These are phyloP conservation scores for Panonychus citri DNA, from an alignment of 1,140 invertebrate genomes.

Conservation along the genomic window DNA sequence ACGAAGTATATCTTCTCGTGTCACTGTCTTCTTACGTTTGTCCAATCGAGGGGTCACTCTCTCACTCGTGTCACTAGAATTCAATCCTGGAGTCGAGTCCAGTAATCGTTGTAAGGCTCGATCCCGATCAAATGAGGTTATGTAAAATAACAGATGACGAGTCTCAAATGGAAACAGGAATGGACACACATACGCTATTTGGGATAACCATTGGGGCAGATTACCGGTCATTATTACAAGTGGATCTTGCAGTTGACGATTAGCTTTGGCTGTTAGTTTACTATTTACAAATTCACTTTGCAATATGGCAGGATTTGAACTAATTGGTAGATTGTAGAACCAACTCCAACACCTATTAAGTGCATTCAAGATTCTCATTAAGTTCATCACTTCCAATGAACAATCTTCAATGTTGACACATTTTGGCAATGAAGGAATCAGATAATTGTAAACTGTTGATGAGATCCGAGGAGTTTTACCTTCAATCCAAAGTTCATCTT, in stretches of 20 bases:
- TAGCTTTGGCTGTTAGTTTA: constrained; percentile 77
- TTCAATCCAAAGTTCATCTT: constrained; percentile 58
- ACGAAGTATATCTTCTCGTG: constrained; percentile 71
- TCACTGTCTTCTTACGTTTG: constrained; percentile 59
- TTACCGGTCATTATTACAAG: constrained; percentile 94
- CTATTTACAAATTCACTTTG: constrained; percentile 40
- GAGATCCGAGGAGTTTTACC: constrained; percentile 40
- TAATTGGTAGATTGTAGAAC: constrained; percentile 32
- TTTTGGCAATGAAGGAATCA: constrained; percentile 40
- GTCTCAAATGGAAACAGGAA: constrained; percentile 94
- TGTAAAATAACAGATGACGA: constrained; percentile 78
- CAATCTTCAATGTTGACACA: constrained; percentile 62
- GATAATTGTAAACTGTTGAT: constrained; percentile 43
- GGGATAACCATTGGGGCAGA: constrained; percentile 76
- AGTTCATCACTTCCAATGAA: constrained; percentile 62
- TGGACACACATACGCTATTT: constrained; percentile 73
- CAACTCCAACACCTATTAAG: constrained; percentile 76
- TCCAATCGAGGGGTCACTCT: constrained; percentile 77
- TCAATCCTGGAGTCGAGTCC: constrained; percentile 60
- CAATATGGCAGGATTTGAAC: constrained; percentile 18
- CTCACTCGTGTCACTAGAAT: constrained; percentile 44
- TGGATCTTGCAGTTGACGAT: constrained; percentile 84
- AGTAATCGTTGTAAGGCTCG: constrained; percentile 72
- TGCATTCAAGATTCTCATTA: constrained; percentile 72
- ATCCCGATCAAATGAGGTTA: constrained; percentile 84